Evolutionary conservation across 2,797 vertebrate genomes (phyloP), one percentile per base, ranked within the genome.

Genomic region (Bovichtus variegatus): DNA sequence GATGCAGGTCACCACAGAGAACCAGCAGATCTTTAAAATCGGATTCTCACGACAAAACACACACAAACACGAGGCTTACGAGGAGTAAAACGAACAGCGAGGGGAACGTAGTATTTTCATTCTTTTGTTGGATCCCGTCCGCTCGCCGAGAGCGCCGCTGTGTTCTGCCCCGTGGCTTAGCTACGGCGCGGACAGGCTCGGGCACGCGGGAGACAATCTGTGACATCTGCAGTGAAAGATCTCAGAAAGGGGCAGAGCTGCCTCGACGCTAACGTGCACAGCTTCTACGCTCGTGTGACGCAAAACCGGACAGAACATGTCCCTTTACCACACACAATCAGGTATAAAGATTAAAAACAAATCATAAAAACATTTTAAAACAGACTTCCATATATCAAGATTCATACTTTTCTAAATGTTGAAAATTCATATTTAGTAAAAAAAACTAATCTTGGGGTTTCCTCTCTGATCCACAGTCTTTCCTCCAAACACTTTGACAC

Each of bases 91-190:
- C 93, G 91, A 91, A 93, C 77, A n/a, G 3, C 76, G 76, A 89
- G 93, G 92, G 65, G 92, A 87, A 72, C 21, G 1, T 34, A 31
- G 57, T 65, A 74, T 76, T 90, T 84, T 83, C 81, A 78, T 83
- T 86, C 71, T 81, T 81, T 61, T 73, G 82, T 78, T 76, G 46
- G 51, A 78, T 83, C 58, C 27, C 11, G 50, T 76, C 77, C 76
- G 16, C 46, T 50, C 16, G 41, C 75, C 51, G 13, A 43, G 51
- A 66, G 80, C 78, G 27, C 34, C 64, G 8, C 59, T 21, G 44
- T 60, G 78, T 84, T 44, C 76, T 78, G 72, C 59, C 25, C 81
- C 82, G 71, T n/a, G 18, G 57, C 55, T 67, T 13, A 53, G 78
- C 7, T 47, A 60, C 71, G 82, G 82, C 83, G 72, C 2, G 16